These are phyloP conservation scores for Lasioglossum pauxillum DNA, from an alignment of 2,888 invertebrate species.

Conservation along the genomic window DNA sequence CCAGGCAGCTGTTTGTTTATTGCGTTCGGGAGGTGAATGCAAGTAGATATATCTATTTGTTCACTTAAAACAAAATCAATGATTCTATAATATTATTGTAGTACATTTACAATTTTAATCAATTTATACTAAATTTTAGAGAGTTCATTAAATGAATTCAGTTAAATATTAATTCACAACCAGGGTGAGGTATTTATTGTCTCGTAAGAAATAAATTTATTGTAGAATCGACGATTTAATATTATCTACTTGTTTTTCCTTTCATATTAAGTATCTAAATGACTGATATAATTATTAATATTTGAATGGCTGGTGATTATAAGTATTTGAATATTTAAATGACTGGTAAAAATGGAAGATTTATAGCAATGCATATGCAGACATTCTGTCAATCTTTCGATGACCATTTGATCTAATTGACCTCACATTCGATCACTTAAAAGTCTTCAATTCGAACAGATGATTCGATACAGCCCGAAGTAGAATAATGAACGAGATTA, in stretches of 20 bases:
- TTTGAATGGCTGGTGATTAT: too few species aligned
- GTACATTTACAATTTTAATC: not conserved
- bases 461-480: not conserved
- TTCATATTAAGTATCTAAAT: not conserved
- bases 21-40: not conserved
- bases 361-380: not conserved
- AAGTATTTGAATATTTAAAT: not conserved
- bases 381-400: not conserved
- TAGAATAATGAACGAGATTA: conserved; percentile 39
- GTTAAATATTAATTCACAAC: not conserved
- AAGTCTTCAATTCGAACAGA: conserved; percentile 10
- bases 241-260: not conserved
- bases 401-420: not conserved
- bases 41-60: not conserved
- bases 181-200: not conserved
- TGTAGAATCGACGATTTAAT: not conserved
- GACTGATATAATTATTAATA: too few species aligned
- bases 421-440: not conserved
- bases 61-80: not conserved
- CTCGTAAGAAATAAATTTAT: not conserved
- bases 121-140: not conserved
- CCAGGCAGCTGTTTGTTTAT: not conserved
- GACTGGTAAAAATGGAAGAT: not conserved
- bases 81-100: not conserved
- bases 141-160: not conserved